Evolutionary conservation across 2,797 vertebrate species (phyloP).

Genomic region (Rhinichthys osculus): DNA sequence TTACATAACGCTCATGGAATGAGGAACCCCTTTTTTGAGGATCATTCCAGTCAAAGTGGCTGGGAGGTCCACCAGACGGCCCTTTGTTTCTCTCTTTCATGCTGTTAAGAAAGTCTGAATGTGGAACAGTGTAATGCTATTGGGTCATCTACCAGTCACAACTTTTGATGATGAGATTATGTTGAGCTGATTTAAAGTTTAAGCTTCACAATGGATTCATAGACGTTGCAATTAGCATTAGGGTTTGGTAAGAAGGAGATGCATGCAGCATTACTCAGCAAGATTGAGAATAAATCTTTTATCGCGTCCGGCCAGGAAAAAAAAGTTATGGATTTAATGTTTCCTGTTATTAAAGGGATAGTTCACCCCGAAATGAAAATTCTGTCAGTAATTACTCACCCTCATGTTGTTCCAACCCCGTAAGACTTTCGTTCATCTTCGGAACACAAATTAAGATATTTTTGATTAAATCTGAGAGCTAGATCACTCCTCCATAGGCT

Average conservation of each 20-base stretch:
- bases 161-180: conserved; percentile 66
- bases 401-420: no score
- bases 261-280: background rate
- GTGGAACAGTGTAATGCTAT: conserved; percentile 42
- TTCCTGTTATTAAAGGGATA: background rate
- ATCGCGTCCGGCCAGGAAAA: background rate
- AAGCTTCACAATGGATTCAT: conserved; percentile 27
- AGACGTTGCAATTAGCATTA: background rate
- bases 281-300: conserved; percentile 23
- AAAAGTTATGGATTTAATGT: conserved; percentile 9
- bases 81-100: conserved; percentile 16
- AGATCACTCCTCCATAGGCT: no score
- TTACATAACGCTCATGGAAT: conserved; percentile 59
- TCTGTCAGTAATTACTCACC: no score
- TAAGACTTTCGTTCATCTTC: no score
- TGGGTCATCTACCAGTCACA: conserved; percentile 55
- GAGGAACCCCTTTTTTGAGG: conserved; percentile 19
- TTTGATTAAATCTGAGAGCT: no score
- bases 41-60: conserved; percentile 30
- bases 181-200: conserved; percentile 41
- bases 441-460: no score
- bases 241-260: conserved; percentile 19
- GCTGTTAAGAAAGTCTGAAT: conserved; percentile 25
- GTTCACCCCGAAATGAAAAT: no score
- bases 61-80: conserved; percentile 10